Base-by-base conservation (phyloP, 2,888 invertebrate genomes). In the Callinectes sapidus region DNA sequence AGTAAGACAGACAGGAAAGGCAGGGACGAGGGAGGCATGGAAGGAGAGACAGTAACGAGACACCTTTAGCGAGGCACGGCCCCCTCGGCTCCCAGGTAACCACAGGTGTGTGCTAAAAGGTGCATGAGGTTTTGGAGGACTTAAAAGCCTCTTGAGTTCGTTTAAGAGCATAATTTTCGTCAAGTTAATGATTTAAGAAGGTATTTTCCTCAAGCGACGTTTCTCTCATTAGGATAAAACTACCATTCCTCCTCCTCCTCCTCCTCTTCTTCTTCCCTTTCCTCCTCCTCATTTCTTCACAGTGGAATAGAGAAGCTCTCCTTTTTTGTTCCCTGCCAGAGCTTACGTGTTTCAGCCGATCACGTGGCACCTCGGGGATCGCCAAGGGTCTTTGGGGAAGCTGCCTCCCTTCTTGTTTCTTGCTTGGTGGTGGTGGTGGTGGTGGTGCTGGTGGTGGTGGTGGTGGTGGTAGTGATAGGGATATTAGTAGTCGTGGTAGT, bases 131-230 rank as follows among this genome's bases (percentile, higher is more conserved):
- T 81, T 81, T 81, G 81, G 81, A 81, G 81, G 3, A 81, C 81
- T 81, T 81, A 81, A 81, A 81, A 81, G 81, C 81, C 81, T 81
- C 81, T 81, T 81, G 35, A 81, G 35, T 35, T 28, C 35, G 81
- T 81, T 81, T 81, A 81, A 35, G 81, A 35, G 81, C n/a, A 35
- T 81, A 81, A 81, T 81, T 81, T 81, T 81, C 81, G 81, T 81
- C 81, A 81, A 32, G 81, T 81, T 81, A 81, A 81, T 81, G 81
- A 81, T 81, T 81, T 81, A 81, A 81, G 81, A 81, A 81, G 81
- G 35, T 16, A 13, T 81, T 81, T 35, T 81, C 81, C 81, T 35
- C 81, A 81, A 81, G 81, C 81, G 81, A 81, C 35, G 81, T 81
- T 81, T 81, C 35, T 32, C 35, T 81, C 81, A 81, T 81, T 81